These are phyloP conservation scores for Malurus cyaneus DNA, from an alignment of 2,113 vertebrate species.

Conservation along the genomic window DNA sequence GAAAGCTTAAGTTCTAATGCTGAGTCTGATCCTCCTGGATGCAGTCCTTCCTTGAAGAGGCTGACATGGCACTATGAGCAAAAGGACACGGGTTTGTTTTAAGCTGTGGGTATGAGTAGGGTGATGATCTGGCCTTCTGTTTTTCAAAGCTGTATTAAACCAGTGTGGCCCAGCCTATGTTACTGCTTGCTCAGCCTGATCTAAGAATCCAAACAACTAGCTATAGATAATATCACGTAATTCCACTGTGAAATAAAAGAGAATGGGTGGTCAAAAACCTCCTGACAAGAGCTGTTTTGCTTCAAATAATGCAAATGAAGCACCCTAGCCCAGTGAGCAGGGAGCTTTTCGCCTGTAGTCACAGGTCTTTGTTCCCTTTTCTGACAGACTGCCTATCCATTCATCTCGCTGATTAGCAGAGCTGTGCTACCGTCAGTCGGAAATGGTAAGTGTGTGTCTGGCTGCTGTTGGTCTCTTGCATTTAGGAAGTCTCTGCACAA, in stretches of 20 bases:
- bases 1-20: background rate
- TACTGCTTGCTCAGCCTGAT: slow-evolving; percentile 36
- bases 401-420: slow-evolving; percentile 30
- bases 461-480: background rate
- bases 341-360: background rate
- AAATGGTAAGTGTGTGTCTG: background rate
- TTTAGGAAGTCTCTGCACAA: background rate
- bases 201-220: background rate
- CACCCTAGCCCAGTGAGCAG: background rate
- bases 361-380: slow-evolving; percentile 46
- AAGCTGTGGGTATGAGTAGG: background rate
- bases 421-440: background rate
- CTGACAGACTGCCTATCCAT: slow-evolving; percentile 17
- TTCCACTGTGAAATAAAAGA: slow-evolving; percentile 36
- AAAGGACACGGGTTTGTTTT: background rate
- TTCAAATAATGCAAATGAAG: slow-evolving; percentile 4
- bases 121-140: slow-evolving; percentile 15
- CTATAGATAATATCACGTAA: slow-evolving; percentile 16
- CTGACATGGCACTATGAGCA: background rate
- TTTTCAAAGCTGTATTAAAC: slow-evolving; percentile 28
- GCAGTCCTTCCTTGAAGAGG: background rate
- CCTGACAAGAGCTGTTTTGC: slow-evolving; percentile 35
- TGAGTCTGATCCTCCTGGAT: background rate
- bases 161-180: background rate
- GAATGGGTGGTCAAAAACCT: slow-evolving; percentile 26